These are phyloP conservation scores for Girardinichthys multiradiatus DNA, from an alignment of 2,113 vertebrate genomes.

Conservation along the genomic window DNA sequence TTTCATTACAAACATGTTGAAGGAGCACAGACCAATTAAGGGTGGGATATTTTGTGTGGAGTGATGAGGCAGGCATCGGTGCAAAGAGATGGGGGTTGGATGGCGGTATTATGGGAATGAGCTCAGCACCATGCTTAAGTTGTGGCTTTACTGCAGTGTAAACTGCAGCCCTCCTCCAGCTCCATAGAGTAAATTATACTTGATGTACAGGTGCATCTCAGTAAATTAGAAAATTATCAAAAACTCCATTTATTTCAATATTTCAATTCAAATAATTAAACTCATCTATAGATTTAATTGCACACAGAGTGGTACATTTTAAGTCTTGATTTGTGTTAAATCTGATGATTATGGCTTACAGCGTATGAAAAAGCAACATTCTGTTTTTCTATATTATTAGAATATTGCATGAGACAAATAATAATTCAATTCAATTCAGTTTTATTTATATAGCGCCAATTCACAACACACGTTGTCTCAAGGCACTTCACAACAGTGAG, in stretches of 20 bases:
- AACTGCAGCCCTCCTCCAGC: constrained; percentile 46
- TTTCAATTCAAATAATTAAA: no score
- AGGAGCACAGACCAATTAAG: constrained; percentile 98
- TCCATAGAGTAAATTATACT: constrained; percentile 59
- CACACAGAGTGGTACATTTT: no score
- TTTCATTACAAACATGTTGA: constrained; percentile 99
- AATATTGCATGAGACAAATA: not conserved
- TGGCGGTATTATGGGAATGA: constrained; percentile 76
- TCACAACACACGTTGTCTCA: no score
- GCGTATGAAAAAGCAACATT: not conserved
- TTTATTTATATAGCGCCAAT: no score
- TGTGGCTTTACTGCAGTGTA: constrained; percentile 73
- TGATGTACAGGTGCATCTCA: not conserved
- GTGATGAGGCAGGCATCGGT: constrained; percentile 83
- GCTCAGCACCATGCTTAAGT: constrained; percentile 75
- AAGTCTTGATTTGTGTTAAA: no score
- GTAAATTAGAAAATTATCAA: not conserved
- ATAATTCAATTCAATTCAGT: no score
- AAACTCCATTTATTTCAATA: not conserved
- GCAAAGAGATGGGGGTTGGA: constrained; percentile 76
- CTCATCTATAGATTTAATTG: no score
- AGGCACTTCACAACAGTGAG: no score
- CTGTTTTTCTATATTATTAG: not conserved
- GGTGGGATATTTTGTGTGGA: constrained; percentile 89
- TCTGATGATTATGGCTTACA: not conserved